These are phyloP conservation scores for Capromys pilorides DNA, from an alignment of 2,797 vertebrate species.

Conservation along the genomic window DNA sequence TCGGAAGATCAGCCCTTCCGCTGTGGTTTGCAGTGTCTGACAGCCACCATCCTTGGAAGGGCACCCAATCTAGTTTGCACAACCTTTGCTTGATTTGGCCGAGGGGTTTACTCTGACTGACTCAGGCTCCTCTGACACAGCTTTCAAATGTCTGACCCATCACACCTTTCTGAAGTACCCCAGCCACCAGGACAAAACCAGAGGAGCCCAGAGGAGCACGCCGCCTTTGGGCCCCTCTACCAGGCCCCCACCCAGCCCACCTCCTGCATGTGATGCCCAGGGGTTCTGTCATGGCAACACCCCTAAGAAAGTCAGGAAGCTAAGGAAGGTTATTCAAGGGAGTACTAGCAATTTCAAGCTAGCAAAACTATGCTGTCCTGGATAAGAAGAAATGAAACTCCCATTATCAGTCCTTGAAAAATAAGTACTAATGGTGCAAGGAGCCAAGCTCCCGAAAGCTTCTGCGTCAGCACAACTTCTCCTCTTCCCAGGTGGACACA, in stretches of 20 bases:
- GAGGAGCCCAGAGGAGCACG: background rate
- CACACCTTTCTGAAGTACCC: conserved; percentile 3
- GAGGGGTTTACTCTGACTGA: background rate
- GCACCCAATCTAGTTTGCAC: conserved; percentile 54
- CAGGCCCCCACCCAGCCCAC: background rate
- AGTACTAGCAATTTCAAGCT: conserved; percentile 60
- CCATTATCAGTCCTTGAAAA: conserved; percentile 42
- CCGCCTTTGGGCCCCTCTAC: background rate
- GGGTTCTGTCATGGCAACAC: background rate
- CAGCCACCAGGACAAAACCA: background rate
- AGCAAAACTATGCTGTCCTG: conserved; percentile 33
- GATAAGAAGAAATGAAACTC: conserved; percentile 77
- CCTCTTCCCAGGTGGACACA: background rate
- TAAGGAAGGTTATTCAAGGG: conserved; percentile 61
- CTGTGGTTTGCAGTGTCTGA: conserved; percentile 71
- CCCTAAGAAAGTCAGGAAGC: background rate
- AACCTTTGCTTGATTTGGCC: background rate
- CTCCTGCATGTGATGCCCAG: background rate
- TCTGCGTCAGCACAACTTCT: background rate
- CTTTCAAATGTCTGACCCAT: background rate
- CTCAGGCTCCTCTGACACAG: background rate
- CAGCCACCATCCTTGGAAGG: background rate
- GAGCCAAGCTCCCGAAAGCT: background rate
- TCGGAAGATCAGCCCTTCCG: conserved; percentile 70
- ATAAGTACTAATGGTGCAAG: background rate